Evolutionary conservation across 2,113 vertebrate genomes (phyloP).

Genomic region (Nibea coibor): DNA sequence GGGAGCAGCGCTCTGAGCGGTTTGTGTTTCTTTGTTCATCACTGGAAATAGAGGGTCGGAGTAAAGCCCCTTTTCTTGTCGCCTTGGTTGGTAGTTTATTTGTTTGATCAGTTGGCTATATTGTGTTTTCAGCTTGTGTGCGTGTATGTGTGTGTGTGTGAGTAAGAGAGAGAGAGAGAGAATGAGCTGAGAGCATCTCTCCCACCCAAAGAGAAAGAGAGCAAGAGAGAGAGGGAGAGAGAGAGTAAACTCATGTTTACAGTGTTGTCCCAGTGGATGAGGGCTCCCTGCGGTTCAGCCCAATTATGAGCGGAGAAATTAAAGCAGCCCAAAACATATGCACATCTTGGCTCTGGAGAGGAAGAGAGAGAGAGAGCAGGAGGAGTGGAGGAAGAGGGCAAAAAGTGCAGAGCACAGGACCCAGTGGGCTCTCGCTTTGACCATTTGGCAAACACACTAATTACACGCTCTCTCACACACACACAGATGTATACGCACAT

Average conservation of each 20-base stretch:
- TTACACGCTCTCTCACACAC: constrained; percentile 53
- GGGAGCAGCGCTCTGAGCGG: constrained; percentile 61
- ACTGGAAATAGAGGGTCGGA: constrained; percentile 61
- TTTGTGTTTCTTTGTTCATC: constrained; percentile 77
- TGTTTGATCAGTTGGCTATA: constrained; percentile 63
- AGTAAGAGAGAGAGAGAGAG: constrained; percentile 12
- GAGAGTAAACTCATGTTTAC: constrained; percentile 73
- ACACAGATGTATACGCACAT: constrained; percentile 18
- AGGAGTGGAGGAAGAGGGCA: constrained; percentile 55
- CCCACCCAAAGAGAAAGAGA: constrained; percentile 54
- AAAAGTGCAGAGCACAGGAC: constrained; percentile 73
- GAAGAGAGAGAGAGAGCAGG: constrained; percentile 37
- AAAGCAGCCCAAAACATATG: constrained; percentile 79
- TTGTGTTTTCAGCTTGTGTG: constrained; percentile 50
- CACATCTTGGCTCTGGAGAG: constrained; percentile 67
- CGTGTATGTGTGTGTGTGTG: constrained; percentile 14
- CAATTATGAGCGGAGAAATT: constrained; percentile 80
- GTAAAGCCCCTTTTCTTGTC: constrained; percentile 64
- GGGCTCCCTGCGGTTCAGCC: constrained; percentile 71
- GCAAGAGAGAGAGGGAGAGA: constrained; percentile 24
- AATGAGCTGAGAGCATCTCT: constrained; percentile 34
- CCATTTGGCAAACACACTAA: constrained; percentile 75
- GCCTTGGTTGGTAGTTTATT: constrained; percentile 65
- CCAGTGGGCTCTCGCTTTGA: constrained; percentile 72
- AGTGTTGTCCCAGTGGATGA: constrained; percentile 71